Evolutionary conservation across 2,797 vertebrate species (phyloP), one percentile per base, ranked within the genome.

Genomic region (Carapus acus): DNA sequence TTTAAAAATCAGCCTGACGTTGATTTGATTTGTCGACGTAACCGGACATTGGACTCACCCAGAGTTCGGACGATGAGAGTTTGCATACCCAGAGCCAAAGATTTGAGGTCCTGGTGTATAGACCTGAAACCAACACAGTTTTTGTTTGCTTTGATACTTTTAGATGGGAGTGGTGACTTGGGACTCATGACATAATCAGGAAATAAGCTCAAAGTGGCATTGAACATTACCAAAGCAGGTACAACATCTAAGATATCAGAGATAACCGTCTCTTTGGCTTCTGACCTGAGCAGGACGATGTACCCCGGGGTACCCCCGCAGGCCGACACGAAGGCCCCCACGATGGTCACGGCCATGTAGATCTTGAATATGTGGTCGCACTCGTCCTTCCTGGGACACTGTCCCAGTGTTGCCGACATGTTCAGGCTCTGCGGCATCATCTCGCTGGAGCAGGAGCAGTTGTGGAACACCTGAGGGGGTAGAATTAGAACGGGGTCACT

Each of bases 21-120:
- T n/a, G 31, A 33, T 33, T 33, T 4, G 31, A 33, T 33, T 33
- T 33, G 8, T 33, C 14, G 8, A 33, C 31, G 14, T 3, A 11
- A 33, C 14, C 14, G 6, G 12, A 33, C 9, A 4, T 27, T 27
- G 4, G 14, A 62, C 93, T 91, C 77, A 98, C 94, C 94, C 53
- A 98, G 84, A 57, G 91, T 92, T 82, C 94, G 88, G 40, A 93
- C 68, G 38, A 92, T 87, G 78, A 97, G 81, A 0, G 88, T 94
- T 42, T 95, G 90, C 81, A 97, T 91, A 18, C 96, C 94, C 76
- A 98, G 71, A 17, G 94, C 94, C 83, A 98, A 83, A 4, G 93
- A 88, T 69, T 97, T 98, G 63, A 97, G 82, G 16, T 96, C 93
- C 41, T 85, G 83, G 9, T 90, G 86, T 71, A 93, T 91, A 21